phyloP scores from a whole-genome alignment of 35 echinoderm and acorn worm species.

The Ophiothrix spiculata region DNA sequence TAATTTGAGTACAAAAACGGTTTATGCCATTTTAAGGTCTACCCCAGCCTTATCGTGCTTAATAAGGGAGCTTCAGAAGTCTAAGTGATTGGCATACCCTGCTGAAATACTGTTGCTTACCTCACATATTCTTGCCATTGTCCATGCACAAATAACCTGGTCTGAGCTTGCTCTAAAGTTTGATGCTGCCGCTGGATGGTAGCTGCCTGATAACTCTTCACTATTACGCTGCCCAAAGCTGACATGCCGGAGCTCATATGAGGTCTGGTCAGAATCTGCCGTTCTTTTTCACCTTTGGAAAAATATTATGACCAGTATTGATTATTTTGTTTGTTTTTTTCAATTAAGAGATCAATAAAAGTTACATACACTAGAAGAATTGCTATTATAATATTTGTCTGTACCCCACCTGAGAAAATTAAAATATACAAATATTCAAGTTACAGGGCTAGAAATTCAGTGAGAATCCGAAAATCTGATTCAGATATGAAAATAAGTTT shows the following conservation, averaged over 20 bases:
- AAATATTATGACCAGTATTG: neutral
- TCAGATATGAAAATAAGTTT: too few relatives aligned
- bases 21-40: too few relatives aligned
- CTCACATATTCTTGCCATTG: slow-evolving; percentile 55
- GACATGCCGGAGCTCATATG: slow-evolving; percentile 25
- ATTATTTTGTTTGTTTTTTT: neutral
- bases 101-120: too few relatives aligned
- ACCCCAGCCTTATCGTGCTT: too few relatives aligned
- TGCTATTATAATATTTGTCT: too few relatives aligned
- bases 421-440: too few relatives aligned
- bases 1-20: too few relatives aligned
- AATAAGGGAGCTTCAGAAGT: too few relatives aligned
- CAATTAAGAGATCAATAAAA: neutral
- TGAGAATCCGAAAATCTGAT: too few relatives aligned
- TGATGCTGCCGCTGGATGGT: slow-evolving; percentile 38
- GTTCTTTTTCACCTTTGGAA: slow-evolving; percentile 50
- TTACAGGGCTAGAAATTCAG: too few relatives aligned
- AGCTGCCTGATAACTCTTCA: slow-evolving; percentile 43
- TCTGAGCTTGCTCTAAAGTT: slow-evolving; percentile 33
- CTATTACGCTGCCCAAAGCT: slow-evolving; percentile 50
- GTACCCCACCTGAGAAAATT: too few relatives aligned
- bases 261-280: slow-evolving; percentile 48
- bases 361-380: neutral
- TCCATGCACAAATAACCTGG: slow-evolving; percentile 35
- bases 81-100: too few relatives aligned